Evolutionary conservation across 2,113 vertebrate species (phyloP), one percentile per base, ranked within the genome.

Genomic region (Bubo scandiacus): DNA sequence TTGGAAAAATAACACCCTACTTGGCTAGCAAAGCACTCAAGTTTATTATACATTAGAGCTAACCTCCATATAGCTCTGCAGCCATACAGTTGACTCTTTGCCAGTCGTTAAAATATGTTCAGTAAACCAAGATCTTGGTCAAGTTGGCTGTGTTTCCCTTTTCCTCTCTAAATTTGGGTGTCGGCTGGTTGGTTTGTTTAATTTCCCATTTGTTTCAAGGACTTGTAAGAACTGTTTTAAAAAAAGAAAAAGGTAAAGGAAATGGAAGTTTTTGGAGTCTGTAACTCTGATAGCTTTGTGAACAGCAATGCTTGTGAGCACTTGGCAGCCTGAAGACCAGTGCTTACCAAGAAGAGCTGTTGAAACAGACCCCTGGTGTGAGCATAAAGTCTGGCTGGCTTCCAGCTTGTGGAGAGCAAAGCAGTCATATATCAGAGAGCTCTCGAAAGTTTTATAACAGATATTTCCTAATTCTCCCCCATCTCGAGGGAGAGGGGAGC

Each of bases 301-400:
- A 91, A 84, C 72, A 29, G 78, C 12, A 30, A 62, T 72, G 92
- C 86, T 92, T 88, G 86, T 97, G 92, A 96, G 89, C 78, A 70
- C 75, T 92, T 92, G 94, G 94, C 93, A 93, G 70, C 86, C 67
- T 68, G 54, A 45, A 81, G 72, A 67, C 68, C 65, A 32, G 30
- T n/a, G 92, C 97, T 98, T 96, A 97, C 92, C 81, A 97, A 90
- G 82, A 79, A 54, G 88, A 95, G 93, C 93, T 96, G 94, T 92
- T 96, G 80, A 96, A 96, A 72, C 42, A 94, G 91, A 92, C 72
- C 94, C 92, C 92, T 88, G 89, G 91, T 92, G 92, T 83, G 91
- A 96, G 93, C 95, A 95, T 87, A 23, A 81, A 89, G 92, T 18
- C 91, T 97, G 98, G 97, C 91, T 91, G 70, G 65, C 51, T 82